Evolutionary conservation across 2,888 invertebrate genomes (phyloP).

Genomic region (Apocheima hispidaria): DNA sequence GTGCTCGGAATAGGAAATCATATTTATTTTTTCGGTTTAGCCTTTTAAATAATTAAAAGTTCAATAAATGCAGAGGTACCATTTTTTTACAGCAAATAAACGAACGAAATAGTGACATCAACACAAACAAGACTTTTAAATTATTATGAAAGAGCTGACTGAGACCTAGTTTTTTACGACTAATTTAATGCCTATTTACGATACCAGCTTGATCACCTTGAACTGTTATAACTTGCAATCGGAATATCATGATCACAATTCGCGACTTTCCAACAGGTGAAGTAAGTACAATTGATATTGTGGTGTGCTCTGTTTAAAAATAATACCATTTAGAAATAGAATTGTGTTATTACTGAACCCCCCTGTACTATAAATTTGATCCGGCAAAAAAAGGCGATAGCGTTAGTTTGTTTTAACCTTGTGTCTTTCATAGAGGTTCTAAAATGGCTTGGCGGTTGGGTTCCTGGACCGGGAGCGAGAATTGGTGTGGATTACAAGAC

Average conservation of each 20-base stretch:
- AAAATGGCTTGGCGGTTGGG: background rate
- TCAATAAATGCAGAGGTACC: too few relatives aligned
- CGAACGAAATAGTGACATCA: too few relatives aligned
- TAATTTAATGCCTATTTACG: constrained; percentile 25
- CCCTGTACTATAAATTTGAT: background rate
- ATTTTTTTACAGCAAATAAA: too few relatives aligned
- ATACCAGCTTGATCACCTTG: constrained; percentile 29
- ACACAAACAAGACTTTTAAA: background rate
- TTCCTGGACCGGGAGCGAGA: constrained; percentile 36
- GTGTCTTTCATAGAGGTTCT: background rate
- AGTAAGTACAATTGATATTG: background rate
- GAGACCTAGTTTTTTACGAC: constrained; percentile 19
- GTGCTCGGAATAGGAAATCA: too few relatives aligned
- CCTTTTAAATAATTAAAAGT: too few relatives aligned
- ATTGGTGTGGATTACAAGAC: constrained; percentile 75
- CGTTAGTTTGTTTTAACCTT: background rate
- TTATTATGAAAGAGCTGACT: constrained; percentile 1
- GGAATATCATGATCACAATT: constrained; percentile 24
- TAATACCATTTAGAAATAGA: constrained; percentile 3
- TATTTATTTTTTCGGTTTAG: too few relatives aligned
- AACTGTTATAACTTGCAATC: constrained; percentile 30
- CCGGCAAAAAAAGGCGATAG: background rate
- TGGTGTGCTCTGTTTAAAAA: background rate
- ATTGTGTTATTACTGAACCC: constrained; percentile 6
- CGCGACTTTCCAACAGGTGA: constrained; percentile 13